phyloP scores from a whole-genome alignment of 2,113 vertebrate genomes.

The Athene noctua region DNA sequence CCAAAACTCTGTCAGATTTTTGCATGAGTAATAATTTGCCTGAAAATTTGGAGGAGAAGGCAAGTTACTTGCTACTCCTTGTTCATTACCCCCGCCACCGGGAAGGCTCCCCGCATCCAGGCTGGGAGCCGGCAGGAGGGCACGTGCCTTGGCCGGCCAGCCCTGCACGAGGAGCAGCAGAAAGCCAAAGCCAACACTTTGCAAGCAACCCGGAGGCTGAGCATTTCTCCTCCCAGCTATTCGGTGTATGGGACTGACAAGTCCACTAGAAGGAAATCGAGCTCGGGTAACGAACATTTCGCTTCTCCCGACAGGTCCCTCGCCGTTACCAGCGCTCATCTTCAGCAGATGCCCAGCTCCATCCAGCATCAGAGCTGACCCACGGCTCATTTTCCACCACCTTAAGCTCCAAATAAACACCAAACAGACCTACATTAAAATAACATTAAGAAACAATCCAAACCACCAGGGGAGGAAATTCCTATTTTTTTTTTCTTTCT shows the following conservation, averaged over 20 bases:
- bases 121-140: neutral
- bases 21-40: conserved; percentile 32
- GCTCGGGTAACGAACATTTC: neutral
- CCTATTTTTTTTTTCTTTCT: neutral
- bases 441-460: conserved; percentile 54
- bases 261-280: neutral
- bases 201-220: neutral
- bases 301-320: neutral
- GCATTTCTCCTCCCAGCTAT: neutral
- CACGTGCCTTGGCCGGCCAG: neutral
- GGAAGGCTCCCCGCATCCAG: neutral
- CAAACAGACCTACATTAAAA: conserved; percentile 31
- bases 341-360: neutral
- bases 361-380: neutral
- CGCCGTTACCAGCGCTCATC: accelerated
- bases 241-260: neutral
- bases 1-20: conserved; percentile 16
- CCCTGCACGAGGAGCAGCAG: neutral
- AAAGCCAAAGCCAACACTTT: neutral
- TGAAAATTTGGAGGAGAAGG: neutral
- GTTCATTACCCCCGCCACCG: accelerated
- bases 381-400: neutral
- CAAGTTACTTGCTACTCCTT: neutral
- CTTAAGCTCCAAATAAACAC: conserved; percentile 7
- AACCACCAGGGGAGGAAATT: conserved; percentile 48